phyloP scores from a whole-genome alignment of 1,140 invertebrate genomes.

The Vollenhovia emeryi region DNA sequence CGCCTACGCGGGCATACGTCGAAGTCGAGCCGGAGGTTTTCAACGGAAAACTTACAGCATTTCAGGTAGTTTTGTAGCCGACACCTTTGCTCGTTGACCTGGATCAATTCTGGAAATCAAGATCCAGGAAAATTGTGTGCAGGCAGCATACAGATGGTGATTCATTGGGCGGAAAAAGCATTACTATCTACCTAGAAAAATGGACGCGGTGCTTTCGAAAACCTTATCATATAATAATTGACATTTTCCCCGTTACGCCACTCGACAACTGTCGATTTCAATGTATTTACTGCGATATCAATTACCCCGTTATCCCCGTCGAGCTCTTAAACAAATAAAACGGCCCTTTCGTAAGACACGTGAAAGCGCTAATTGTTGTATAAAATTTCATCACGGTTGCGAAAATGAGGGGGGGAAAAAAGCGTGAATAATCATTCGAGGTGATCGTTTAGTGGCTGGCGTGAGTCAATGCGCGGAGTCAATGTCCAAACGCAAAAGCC shows the following conservation, averaged over 20 bases:
- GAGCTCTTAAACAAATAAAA: background rate
- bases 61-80: conserved; percentile 50
- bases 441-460: background rate
- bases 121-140: conserved; percentile 66
- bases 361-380: background rate
- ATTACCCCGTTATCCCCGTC: background rate
- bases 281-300: background rate
- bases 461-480: conserved; percentile 1
- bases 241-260: conserved; percentile 23
- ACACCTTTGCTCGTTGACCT: conserved; percentile 54
- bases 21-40: conserved; percentile 26
- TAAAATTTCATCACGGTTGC: background rate
- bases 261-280: background rate
- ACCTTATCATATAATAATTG: conserved; percentile 21
- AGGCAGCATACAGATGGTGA: conserved; percentile 63
- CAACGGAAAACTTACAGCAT: conserved; percentile 41
- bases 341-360: background rate
- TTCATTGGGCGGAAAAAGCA: conserved; percentile 64
- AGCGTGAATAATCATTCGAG: background rate
- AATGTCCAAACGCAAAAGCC: conserved; percentile 18
- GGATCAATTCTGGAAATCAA: conserved; percentile 66
- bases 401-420: conserved; percentile 13
- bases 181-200: conserved; percentile 34
- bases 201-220: conserved; percentile 37
- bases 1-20: conserved; percentile 19